These are phyloP conservation scores for Schrankia costaestrigalis DNA, from an alignment of 2,888 invertebrate genomes.

Conservation along the genomic window DNA sequence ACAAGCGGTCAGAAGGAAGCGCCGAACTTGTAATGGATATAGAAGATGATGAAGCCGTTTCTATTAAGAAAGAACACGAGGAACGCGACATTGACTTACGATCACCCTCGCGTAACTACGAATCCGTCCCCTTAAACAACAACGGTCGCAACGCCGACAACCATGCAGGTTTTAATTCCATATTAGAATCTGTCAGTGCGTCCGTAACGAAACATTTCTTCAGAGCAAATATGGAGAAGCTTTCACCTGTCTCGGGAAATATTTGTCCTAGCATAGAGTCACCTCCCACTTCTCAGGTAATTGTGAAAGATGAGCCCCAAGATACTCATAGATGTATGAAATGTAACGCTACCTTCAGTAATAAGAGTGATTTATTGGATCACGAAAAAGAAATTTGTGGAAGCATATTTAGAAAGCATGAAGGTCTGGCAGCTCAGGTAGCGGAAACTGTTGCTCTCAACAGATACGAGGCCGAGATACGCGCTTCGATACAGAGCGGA, in stretches of 20 bases:
- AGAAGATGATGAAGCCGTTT: constrained; percentile 77
- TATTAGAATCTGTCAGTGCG: constrained; percentile 87
- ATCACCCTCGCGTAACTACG: constrained; percentile 46
- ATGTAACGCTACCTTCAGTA: constrained; percentile 81
- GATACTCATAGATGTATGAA: constrained; percentile 76
- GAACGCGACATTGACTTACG: constrained; percentile 49
- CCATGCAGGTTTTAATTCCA: constrained; percentile 84
- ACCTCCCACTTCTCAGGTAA: constrained; percentile 48
- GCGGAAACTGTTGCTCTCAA: constrained; percentile 84
- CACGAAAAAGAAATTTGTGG: constrained; percentile 86
- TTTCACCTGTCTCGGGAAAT: constrained; percentile 78
- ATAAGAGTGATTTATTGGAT: constrained; percentile 82
- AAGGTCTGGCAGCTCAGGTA: constrained; percentile 89
- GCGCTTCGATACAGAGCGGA: constrained; percentile 73
- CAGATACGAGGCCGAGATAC: constrained; percentile 72
- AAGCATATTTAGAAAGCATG: constrained; percentile 81
- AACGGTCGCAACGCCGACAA: constrained; percentile 60
- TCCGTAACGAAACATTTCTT: constrained; percentile 88
- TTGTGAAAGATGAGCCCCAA: constrained; percentile 63
- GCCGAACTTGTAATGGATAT: constrained; percentile 86
- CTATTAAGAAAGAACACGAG: constrained; percentile 71
- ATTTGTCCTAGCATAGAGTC: constrained; percentile 63
- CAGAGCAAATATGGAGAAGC: constrained; percentile 84
- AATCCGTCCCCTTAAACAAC: constrained; percentile 59
- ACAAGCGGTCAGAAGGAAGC: constrained; percentile 73